These are phyloP conservation scores for Eutolmus rufibarbis DNA, from an alignment of 2,888 invertebrate genomes.

Conservation along the genomic window DNA sequence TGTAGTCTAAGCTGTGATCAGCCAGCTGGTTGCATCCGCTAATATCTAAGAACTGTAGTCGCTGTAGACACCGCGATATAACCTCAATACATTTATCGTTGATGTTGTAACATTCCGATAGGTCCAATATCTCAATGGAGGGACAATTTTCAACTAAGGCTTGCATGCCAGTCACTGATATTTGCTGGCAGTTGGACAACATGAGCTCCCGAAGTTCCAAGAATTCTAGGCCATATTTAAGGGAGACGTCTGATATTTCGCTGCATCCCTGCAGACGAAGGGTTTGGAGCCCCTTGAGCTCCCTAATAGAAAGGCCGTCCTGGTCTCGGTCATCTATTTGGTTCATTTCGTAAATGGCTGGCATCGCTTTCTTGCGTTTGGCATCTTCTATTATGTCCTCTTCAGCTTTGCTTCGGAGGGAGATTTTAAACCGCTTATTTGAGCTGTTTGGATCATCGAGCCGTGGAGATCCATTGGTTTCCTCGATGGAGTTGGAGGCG, in stretches of 20 bases:
- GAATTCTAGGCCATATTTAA: conserved; percentile 73
- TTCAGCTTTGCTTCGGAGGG: conserved; percentile 72
- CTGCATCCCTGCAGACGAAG: conserved; percentile 75
- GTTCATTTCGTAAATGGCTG: conserved; percentile 68
- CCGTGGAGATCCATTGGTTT: neutral
- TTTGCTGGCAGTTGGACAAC: conserved; percentile 74
- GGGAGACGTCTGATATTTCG: conserved; percentile 75
- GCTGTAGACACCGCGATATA: conserved; percentile 61
- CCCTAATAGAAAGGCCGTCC: conserved; percentile 63
- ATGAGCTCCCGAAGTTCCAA: conserved; percentile 70
- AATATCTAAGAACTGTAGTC: conserved; percentile 57
- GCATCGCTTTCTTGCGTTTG: conserved; percentile 69
- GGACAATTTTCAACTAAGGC: conserved; percentile 72
- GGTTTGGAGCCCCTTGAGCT: conserved; percentile 66
- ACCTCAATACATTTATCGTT: conserved; percentile 70
- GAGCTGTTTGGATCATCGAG: neutral
- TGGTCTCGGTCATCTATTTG: conserved; percentile 13
- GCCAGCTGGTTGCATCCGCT: conserved; percentile 67
- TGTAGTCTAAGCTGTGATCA: conserved; percentile 64
- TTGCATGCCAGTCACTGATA: conserved; percentile 71
- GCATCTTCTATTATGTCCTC: conserved; percentile 75
- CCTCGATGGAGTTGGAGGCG: neutral
- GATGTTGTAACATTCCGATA: conserved; percentile 73
- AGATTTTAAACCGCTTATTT: conserved; percentile 62
- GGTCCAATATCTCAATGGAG: conserved; percentile 72